A percentile compares a stretch with the other conserved stretches of the same genome.
Evolutionary conservation across 2,113 vertebrate species (phyloP).

Genomic region (Suricata suricatta): DNA sequence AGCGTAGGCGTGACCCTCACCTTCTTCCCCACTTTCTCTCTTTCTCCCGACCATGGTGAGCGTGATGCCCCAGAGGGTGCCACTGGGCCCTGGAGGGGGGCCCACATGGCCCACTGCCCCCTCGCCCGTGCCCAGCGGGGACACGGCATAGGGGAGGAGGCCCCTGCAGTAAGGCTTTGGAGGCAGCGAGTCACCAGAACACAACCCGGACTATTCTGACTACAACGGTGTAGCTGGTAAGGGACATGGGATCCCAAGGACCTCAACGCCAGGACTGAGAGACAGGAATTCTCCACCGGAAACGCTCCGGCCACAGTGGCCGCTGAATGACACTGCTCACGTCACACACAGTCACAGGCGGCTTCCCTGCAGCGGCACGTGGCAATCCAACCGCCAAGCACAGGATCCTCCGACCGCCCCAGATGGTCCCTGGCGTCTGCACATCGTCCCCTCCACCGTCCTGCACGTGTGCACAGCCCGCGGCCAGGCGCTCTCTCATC

Average conservation of each 20-base stretch:
- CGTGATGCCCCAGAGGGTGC: fast-evolving
- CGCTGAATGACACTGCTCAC: background rate
- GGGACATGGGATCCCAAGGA: fast-evolving
- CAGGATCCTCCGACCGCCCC: background rate
- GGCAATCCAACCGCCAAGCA: fast-evolving
- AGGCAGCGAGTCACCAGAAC: background rate
- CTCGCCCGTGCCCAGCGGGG: fast-evolving
- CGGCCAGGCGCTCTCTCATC: fast-evolving
- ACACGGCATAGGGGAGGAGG: background rate
- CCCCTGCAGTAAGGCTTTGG: background rate
- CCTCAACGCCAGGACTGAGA: background rate
- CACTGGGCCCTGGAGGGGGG: too few relatives aligned
- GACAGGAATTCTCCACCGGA: background rate
- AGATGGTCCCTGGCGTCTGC: fast-evolving
- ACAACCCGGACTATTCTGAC: background rate
- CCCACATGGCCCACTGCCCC: fast-evolving
- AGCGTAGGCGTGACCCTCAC: background rate
- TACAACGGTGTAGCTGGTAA: too few relatives aligned
- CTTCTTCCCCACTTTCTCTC: fast-evolving
- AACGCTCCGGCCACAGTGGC: background rate
- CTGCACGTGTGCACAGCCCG: fast-evolving
- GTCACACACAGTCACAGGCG: fast-evolving
- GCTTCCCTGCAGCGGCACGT: fast-evolving
- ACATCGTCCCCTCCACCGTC: fast-evolving
- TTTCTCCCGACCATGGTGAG: too few relatives aligned